Evolutionary conservation across 2,113 vertebrate species (phyloP).

Genomic region (Ovis aries): DNA sequence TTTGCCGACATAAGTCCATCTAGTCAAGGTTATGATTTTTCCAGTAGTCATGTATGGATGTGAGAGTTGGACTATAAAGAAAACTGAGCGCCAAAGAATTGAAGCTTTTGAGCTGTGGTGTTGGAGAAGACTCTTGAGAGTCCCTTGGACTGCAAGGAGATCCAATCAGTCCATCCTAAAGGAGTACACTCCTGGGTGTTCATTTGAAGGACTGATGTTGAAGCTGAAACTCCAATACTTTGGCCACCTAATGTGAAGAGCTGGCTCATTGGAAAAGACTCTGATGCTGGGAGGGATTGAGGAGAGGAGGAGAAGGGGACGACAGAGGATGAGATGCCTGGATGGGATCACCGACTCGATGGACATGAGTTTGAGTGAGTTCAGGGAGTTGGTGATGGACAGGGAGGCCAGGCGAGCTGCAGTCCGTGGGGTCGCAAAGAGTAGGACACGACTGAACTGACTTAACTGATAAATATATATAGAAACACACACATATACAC

Average conservation of each 20-base stretch:
- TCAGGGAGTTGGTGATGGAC: not conserved
- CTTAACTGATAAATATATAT: not conserved
- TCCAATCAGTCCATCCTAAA: not conserved
- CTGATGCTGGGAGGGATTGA: not conserved
- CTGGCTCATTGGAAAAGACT: not conserved
- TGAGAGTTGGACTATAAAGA: not conserved
- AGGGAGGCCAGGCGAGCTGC: accelerated
- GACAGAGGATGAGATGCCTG: not conserved
- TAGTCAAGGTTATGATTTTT: not conserved
- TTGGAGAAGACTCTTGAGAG: not conserved
- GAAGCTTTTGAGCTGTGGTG: not conserved
- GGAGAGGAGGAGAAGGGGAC: accelerated
- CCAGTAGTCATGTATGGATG: not conserved
- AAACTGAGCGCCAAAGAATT: not conserved
- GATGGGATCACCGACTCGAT: not conserved
- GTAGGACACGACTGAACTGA: not conserved
- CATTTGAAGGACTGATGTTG: not conserved
- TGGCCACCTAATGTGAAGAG: not conserved
- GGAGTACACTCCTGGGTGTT: not conserved
- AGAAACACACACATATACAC: not conserved
- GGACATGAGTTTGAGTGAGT: not conserved
- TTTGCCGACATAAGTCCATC: not conserved
- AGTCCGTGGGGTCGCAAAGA: not conserved
- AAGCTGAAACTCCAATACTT: not conserved
- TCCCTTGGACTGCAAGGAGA: not conserved